Evolutionary conservation across 2,888 invertebrate species (phyloP).

Genomic region (Phrixothrix hirtus): DNA sequence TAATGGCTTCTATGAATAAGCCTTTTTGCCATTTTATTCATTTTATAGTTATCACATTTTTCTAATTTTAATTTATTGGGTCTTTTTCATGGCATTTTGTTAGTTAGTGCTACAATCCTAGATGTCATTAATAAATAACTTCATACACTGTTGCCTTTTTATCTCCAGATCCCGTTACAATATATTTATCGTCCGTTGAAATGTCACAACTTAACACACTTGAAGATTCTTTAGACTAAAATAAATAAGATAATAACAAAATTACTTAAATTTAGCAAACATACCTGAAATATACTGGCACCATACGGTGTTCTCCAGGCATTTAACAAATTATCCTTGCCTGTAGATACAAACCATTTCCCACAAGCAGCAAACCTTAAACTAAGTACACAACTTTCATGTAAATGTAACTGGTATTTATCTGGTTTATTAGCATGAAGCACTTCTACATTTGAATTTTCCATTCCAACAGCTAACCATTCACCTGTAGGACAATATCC

Average conservation of each 20-base stretch:
- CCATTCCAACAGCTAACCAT: slow-evolving; percentile 97
- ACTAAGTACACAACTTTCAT: slow-evolving; percentile 94
- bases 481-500: slow-evolving; percentile 95
- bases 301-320: slow-evolving; percentile 96
- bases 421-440: slow-evolving; percentile 86
- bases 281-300: slow-evolving; percentile 91
- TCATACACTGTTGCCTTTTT: slow-evolving; percentile 96
- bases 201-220: slow-evolving; percentile 97
- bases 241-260: slow-evolving; percentile 43
- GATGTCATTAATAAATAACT: slow-evolving; percentile 75
- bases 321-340: slow-evolving; percentile 91
- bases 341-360: slow-evolving; percentile 95
- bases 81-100: slow-evolving; percentile 15
- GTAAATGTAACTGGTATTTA: slow-evolving; percentile 93
- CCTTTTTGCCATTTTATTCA: slow-evolving; percentile 4
- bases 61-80: slow-evolving; percentile 20
- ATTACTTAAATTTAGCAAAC: slow-evolving; percentile 2
- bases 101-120: slow-evolving; percentile 1
- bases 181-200: slow-evolving; percentile 93
- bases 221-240: slow-evolving; percentile 90
- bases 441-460: slow-evolving; percentile 94
- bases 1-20: slow-evolving; percentile 10
- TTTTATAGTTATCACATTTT: slow-evolving; percentile 26
- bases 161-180: slow-evolving; percentile 95
- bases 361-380: slow-evolving; percentile 90